Base-by-base conservation (phyloP, 2,113 vertebrate species). In the Thomomys bottae region DNA sequence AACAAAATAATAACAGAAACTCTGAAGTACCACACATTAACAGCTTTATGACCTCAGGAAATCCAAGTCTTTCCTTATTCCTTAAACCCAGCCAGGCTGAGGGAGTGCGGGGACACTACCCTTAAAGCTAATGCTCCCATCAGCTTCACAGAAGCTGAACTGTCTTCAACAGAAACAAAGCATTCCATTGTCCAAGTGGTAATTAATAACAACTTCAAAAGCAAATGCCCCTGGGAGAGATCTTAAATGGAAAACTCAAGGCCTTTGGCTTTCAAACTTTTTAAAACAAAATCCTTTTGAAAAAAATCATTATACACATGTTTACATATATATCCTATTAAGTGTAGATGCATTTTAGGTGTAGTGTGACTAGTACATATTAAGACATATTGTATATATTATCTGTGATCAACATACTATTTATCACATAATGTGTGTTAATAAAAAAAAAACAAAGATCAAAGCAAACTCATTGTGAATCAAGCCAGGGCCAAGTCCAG, bases 191-290 rank as follows among this genome's bases (percentile, higher is more conserved):
- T 80, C 88, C 34, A 80, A 66, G 24, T 12, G 20, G 70, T 57
- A 57, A 89, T 93, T 63, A 93, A 72, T 42, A 73, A 89, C 11
- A 0, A 68, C 71, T 86, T 88, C 84, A 61, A 88, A 94, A 76
- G 49, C n/a, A 92, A 94, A 94, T 49, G 61, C 12, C 26, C 4
- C 61, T 73, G 28, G 15, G 34, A 86, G 24, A 86, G 70, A 92
- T 67, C 32, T 23, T 26, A 26, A 12, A 76, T 75, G 67, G 83
- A 93, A 77, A 93, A 1, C 70, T 93, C 73, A 89, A 63, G 12
- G 8, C 61, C 71, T 90, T 54, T 40, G 23, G 24, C 75, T 66
- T 75, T 73, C 68, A 83, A 90, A 88, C n/a, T 57, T 67, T 86
- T 94, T 70, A 20, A 76, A 92, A 84, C 11, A 88, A 86, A 87